Percentiles rank a stretch among this genome's conserved stretches.
Evolutionary conservation across 2,888 invertebrate species (phyloP).

Genomic region (Doris montereyensis): DNA sequence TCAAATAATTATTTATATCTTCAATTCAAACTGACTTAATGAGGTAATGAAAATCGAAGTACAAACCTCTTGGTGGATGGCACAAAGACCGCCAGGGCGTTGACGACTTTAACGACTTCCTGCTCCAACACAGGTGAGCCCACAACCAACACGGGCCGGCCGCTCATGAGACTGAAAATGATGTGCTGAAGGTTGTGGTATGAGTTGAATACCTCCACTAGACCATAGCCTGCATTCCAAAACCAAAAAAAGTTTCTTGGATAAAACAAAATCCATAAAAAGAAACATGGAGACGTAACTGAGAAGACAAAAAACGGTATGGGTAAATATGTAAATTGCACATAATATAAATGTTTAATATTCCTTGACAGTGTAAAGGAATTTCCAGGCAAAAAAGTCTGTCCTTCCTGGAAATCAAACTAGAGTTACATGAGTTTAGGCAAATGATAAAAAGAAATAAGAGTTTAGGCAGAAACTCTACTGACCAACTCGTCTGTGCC

Average conservation of each 20-base stretch:
- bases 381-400: no score
- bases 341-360: no score
- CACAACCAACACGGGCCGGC: slow-evolving; percentile 65
- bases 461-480: no score
- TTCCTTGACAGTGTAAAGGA: no score
- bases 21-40: no score
- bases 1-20: no score
- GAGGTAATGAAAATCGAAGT: no score
- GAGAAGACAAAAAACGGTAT: background rate
- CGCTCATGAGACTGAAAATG: slow-evolving; percentile 64
- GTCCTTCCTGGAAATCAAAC: no score
- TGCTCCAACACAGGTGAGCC: slow-evolving; percentile 56
- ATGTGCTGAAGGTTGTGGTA: slow-evolving; percentile 60
- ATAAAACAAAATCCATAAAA: background rate
- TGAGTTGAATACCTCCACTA: slow-evolving; percentile 54
- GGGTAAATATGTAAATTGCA: no score
- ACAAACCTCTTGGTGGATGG: slow-evolving; percentile 52
- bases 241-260: background rate
- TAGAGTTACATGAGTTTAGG: no score
- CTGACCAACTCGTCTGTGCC: no score
- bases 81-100: slow-evolving; percentile 64
- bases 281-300: background rate
- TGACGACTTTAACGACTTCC: slow-evolving; percentile 57
- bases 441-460: no score
- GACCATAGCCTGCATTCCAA: slow-evolving; percentile 56